Evolutionary conservation across 2,888 invertebrate genomes (phyloP), one percentile per base, ranked within the genome.

Genomic region (Lycocerus yunnanus): DNA sequence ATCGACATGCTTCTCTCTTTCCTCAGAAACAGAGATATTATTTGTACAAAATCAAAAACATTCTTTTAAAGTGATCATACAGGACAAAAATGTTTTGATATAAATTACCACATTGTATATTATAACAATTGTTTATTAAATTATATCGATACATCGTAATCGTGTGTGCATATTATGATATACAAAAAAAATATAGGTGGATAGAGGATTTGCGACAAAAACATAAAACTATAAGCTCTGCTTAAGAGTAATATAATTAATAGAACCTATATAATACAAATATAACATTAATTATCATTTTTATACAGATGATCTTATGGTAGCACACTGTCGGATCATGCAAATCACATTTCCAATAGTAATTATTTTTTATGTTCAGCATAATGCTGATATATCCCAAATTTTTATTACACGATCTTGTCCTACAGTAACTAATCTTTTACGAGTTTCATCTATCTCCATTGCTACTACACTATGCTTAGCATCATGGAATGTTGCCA

Each of bases 401-500:
- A 96, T 90, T 89, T 99, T 98, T 84, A 99, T 96, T 81, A 98
- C 90, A 82, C 97, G 92, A 88, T 99, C 99, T 86, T 96, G 95
- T 18, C 99, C 99, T 60, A 97, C 95, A 3, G 98, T 97, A 77
- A 97, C 90, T 84, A 99, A 90, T 83, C 94, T 92, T 83, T 95
- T 95, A 63, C 95, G 92, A 68, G 95, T 92, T 86, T 96, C 96
- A 88, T 98, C 97, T 79, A 98, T 89, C 88, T 95, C 93, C 92
- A 98, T 94, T 60, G 93, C 92, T 10, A 94, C 91, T 77, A 98
- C 93, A 73, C 94, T 94, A 86, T 99, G 98, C 86, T 97, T 97
- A 82, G 95, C 94, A 88, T 99, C 98, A 87, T 98, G 97, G 89
- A 97, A 97, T 72, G 96, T 94, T 20, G 99, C 98, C 85, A 98